phyloP scores from a whole-genome alignment of 2,888 invertebrate species.

The Morpho helenor region DNA sequence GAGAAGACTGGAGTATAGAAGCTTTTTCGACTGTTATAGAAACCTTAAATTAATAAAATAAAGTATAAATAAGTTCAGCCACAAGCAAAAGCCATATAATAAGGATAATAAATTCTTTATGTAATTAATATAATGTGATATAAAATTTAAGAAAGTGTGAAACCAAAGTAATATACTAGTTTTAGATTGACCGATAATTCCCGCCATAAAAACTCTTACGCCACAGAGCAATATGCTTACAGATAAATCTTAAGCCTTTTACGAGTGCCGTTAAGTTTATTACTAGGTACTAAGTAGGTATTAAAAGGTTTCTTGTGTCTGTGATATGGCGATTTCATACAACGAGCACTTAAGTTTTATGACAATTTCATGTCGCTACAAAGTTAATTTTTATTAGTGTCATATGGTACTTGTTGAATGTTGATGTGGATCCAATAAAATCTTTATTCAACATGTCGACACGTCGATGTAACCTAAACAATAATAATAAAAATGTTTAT shows the following conservation, averaged over 20 bases:
- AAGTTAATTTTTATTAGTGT: constrained; percentile 7
- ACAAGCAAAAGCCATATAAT: too few relatives aligned
- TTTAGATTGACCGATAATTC: constrained; percentile 8
- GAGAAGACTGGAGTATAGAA: too few relatives aligned
- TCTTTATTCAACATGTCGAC: too few relatives aligned
- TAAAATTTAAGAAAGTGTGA: neutral
- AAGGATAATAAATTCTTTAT: too few relatives aligned
- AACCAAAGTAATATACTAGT: neutral
- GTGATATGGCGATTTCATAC: constrained; percentile 3
- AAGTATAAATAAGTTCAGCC: too few relatives aligned
- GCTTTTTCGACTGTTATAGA: too few relatives aligned
- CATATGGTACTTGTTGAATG: neutral
- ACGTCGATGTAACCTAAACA: too few relatives aligned
- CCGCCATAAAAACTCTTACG: constrained; percentile 8
- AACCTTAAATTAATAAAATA: too few relatives aligned
- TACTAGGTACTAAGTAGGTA: constrained; percentile 11
- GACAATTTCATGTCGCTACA: constrained; percentile 6
- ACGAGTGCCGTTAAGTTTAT: constrained; percentile 7
- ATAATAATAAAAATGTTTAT: too few relatives aligned
- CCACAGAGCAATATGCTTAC: constrained; percentile 10
- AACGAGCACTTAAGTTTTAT: constrained; percentile 8
- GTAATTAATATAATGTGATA: too few relatives aligned
- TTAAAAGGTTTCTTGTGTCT: constrained; percentile 12
- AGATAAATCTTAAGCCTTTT: constrained; percentile 12
- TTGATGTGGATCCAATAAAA: too few relatives aligned